These are phyloP conservation scores for Nephotettix cincticeps DNA, from an alignment of 1,140 invertebrate genomes.

Conservation along the genomic window DNA sequence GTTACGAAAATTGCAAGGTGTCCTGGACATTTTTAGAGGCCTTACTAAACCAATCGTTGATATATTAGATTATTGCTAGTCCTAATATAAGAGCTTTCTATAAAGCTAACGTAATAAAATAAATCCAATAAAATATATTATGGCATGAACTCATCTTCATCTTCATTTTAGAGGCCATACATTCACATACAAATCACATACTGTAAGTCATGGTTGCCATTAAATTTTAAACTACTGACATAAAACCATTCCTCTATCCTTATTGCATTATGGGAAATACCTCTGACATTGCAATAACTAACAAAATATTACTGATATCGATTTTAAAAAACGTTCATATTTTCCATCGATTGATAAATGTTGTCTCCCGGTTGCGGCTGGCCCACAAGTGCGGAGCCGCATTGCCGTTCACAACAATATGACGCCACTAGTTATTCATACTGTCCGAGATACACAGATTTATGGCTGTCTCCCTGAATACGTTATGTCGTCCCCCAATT, in stretches of 20 bases:
- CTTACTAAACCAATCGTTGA: too few relatives aligned
- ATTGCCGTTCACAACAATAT: not conserved
- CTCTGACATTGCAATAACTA: not conserved
- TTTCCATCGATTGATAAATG: not conserved
- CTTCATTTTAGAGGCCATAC: too few relatives aligned
- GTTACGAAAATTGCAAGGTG: too few relatives aligned
- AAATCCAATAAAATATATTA: too few relatives aligned
- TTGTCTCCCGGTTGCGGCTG: not conserved
- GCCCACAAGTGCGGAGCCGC: not conserved
- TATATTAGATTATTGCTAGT: too few relatives aligned
- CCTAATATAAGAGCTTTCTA: too few relatives aligned
- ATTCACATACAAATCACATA: too few relatives aligned
- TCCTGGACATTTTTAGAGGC: too few relatives aligned
- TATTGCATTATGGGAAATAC: not conserved
- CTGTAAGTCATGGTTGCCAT: too few relatives aligned
- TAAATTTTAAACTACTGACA: not conserved
- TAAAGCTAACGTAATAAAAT: too few relatives aligned
- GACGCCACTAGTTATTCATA: conserved; percentile 11
- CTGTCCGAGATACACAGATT: conserved; percentile 2
- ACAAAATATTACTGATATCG: not conserved
- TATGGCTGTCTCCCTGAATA: conserved; percentile 2
- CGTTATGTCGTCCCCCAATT: not conserved
- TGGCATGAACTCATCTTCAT: too few relatives aligned
- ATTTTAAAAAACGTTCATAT: not conserved
- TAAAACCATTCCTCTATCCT: not conserved